phyloP scores from a whole-genome alignment of 2,888 invertebrate species.

The Pyrgus malvae region DNA sequence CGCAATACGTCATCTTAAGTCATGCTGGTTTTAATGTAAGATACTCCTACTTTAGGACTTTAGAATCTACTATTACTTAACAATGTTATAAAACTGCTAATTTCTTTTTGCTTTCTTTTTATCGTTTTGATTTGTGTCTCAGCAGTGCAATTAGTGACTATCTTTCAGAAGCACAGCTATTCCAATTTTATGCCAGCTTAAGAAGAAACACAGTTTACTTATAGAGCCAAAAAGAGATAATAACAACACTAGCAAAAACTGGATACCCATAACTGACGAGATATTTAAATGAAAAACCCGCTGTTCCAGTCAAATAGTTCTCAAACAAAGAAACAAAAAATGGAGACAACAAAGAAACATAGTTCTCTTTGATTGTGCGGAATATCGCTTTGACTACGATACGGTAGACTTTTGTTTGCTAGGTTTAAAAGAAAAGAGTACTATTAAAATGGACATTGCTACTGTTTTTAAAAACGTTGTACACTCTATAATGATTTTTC shows the following conservation, averaged over 20 bases:
- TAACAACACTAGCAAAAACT: too few species aligned
- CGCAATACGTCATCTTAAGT: not conserved
- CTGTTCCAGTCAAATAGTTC: constrained; percentile 22
- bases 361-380: constrained; percentile 29
- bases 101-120: too few species aligned
- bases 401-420: constrained; percentile 17
- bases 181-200: too few species aligned
- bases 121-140: too few species aligned
- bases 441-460: constrained; percentile 12
- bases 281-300: constrained; percentile 4
- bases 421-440: constrained; percentile 17
- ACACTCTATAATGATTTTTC: not conserved
- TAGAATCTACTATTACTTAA: too few species aligned
- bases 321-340: constrained; percentile 26
- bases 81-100: too few species aligned
- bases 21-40: not conserved
- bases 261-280: too few species aligned
- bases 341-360: constrained; percentile 13
- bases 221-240: too few species aligned
- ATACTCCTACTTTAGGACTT: too few species aligned
- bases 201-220: too few species aligned
- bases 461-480: not conserved
- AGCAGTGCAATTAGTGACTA: too few species aligned
- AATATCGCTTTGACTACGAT: constrained; percentile 30
- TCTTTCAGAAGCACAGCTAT: too few species aligned